Conservation (phyloP, 2,888 invertebrate genomes). For the Erebia ligea region DNA sequence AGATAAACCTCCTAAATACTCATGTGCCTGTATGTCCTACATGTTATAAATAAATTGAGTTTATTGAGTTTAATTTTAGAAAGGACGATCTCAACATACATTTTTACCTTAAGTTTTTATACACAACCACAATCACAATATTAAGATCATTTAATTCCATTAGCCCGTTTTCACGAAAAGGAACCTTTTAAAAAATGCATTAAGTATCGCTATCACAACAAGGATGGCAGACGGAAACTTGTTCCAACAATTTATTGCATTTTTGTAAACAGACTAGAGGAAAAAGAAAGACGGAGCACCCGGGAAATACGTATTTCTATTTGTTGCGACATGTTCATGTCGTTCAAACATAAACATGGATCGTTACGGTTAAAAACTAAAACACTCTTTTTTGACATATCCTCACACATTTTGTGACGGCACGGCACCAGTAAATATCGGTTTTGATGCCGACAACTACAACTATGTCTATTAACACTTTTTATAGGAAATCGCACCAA, state of each 20-base stretch:
- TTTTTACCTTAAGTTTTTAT: background rate
- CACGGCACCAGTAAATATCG: too few species aligned
- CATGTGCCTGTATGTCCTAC: too few species aligned
- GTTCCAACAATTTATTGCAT: slow-evolving; percentile 1
- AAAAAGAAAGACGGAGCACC: background rate
- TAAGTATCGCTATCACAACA: slow-evolving; percentile 6
- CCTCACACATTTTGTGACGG: too few species aligned
- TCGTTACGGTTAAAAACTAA: too few species aligned
- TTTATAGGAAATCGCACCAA: too few species aligned
- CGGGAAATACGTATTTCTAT: background rate
- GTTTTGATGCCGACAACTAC: too few species aligned
- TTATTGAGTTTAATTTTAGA: too few species aligned
- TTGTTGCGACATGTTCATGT: background rate
- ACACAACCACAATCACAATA: background rate
- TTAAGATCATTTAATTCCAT: background rate
- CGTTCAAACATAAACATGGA: background rate
- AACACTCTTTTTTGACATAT: too few species aligned
- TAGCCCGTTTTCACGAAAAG: background rate
- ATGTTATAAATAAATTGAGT: too few species aligned
- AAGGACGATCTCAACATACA: too few species aligned
- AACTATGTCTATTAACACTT: too few species aligned
- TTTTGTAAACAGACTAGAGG: background rate
- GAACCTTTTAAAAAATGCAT: slow-evolving; percentile 2
- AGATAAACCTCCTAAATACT: too few species aligned
- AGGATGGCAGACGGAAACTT: background rate